A percentile compares a stretch with the other conserved stretches of the same genome.
These are phyloP conservation scores for Luperina nickerlii DNA, from an alignment of 2,888 invertebrate species.

Conservation along the genomic window DNA sequence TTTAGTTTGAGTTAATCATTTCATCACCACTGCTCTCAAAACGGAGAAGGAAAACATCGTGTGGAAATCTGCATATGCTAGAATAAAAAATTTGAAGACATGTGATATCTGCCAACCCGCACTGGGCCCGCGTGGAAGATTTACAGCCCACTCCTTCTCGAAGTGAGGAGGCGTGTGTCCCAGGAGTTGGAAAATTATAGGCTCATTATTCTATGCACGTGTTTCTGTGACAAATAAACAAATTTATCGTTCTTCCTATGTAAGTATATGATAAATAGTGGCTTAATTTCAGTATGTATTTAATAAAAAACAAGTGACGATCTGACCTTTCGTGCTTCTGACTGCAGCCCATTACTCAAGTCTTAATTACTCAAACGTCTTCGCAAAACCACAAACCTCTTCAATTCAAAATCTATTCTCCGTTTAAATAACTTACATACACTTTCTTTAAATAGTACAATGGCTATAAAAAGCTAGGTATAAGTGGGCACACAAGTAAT, in stretches of 20 bases:
- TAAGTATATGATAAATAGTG: neutral
- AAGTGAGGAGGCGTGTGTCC: too few relatives aligned
- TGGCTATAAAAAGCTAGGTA: slow-evolving; percentile 39
- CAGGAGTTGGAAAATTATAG: too few relatives aligned
- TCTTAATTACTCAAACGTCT: neutral
- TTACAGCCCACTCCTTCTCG: too few relatives aligned
- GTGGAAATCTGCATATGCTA: too few relatives aligned
- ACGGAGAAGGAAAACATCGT: too few relatives aligned
- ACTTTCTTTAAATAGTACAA: slow-evolving; percentile 18
- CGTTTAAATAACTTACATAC: slow-evolving; percentile 12
- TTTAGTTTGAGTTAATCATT: too few relatives aligned
- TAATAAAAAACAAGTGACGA: neutral
- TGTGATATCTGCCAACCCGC: too few relatives aligned
- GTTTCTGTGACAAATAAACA: neutral
- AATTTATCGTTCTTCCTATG: neutral
- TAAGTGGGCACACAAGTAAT: slow-evolving; percentile 55
- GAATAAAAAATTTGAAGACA: too few relatives aligned
- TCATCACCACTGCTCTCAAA: too few relatives aligned
- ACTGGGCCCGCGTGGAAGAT: too few relatives aligned
- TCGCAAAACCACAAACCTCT: neutral
- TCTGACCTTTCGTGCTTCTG: neutral
- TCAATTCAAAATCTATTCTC: neutral
- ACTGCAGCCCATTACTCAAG: neutral
- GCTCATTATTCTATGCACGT: too few relatives aligned
- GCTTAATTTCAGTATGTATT: neutral